A percentile compares a stretch with the other conserved stretches of the same genome.
phyloP scores from a whole-genome alignment of 53 echinoderm and acorn worm genomes.

The Antedon mediterranea region DNA sequence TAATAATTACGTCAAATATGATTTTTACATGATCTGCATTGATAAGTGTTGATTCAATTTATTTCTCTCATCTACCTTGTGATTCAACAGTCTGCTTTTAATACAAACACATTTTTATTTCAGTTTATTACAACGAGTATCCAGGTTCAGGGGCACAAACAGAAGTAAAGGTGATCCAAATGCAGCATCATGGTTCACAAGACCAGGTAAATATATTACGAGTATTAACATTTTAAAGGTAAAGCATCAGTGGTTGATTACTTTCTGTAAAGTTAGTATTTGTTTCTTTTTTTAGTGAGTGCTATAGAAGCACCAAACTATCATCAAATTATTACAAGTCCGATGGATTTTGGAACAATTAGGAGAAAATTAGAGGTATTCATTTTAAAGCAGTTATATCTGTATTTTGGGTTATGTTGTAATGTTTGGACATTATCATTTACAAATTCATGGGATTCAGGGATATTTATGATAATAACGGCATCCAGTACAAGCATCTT shows the following conservation, averaged over 20 bases:
- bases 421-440: not conserved
- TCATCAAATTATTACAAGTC: conserved; percentile 66
- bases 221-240: not conserved
- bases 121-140: conserved; percentile 84
- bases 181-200: conserved; percentile 97
- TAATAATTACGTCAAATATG: no score
- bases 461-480: not conserved
- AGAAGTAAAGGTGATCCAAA: conserved; percentile 89
- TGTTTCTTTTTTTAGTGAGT: conserved; percentile 32
- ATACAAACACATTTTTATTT: not conserved
- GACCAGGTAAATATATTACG: conserved; percentile 60
- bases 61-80: no score
- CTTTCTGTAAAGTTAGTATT: no score
- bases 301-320: conserved; percentile 75
- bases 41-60: no score
- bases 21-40: no score
- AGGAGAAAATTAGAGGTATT: conserved; percentile 86
- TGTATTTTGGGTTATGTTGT: no score
- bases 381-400: no score
- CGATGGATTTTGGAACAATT: conserved; percentile 96
- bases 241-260: no score
- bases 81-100: no score
- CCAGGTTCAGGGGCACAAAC: conserved; percentile 95
- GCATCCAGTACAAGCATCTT: no score
- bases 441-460: not conserved